Evolutionary conservation across 2,797 vertebrate genomes (phyloP).

Genomic region (Acanthornis magna): DNA sequence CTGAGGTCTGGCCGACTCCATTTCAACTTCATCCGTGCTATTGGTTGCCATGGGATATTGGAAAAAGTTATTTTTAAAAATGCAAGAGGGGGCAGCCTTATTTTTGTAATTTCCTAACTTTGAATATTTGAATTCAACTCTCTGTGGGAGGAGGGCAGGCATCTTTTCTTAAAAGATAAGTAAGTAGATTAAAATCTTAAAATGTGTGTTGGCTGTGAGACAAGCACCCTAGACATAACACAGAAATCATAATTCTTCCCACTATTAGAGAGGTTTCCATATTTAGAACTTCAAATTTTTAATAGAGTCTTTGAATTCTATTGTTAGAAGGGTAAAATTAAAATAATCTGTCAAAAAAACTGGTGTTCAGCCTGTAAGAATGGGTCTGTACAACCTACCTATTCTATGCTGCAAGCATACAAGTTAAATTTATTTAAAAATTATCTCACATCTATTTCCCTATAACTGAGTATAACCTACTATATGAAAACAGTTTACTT

Average conservation of each 20-base stretch:
- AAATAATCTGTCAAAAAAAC: background rate
- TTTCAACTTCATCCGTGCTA: background rate
- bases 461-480: background rate
- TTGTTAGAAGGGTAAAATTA: slow-evolving; percentile 16
- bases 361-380: background rate
- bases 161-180: slow-evolving; percentile 3
- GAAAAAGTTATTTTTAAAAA: slow-evolving; percentile 27
- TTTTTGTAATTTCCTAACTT: slow-evolving; percentile 26
- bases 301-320: background rate
- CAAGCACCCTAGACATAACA: background rate
- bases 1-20: background rate
- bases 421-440: background rate
- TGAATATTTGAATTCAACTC: background rate
- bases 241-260: slow-evolving; percentile 10
- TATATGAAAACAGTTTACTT: background rate
- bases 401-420: background rate
- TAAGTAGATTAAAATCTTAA: slow-evolving; percentile 9
- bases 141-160: background rate
- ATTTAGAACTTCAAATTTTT: background rate
- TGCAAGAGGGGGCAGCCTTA: background rate
- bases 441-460: background rate
- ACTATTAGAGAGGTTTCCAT: background rate
- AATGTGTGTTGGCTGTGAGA: background rate
- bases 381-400: background rate
- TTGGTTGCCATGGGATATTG: slow-evolving; percentile 8